These are phyloP conservation scores for Anolis sagrei DNA, from an alignment of 2,113 vertebrate genomes.

Conservation along the genomic window DNA sequence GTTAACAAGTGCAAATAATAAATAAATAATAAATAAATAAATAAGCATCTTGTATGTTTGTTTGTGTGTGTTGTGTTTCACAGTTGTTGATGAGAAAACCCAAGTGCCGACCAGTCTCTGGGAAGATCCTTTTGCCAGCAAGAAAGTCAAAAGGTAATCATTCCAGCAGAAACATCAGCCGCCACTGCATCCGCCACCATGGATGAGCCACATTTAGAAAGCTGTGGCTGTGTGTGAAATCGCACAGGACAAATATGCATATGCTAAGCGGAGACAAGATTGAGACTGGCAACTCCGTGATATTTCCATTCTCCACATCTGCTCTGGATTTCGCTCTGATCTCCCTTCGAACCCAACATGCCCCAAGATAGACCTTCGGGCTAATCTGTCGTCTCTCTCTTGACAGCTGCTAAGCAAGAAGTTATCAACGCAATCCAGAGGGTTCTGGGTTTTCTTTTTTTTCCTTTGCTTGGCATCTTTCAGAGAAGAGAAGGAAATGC, in stretches of 20 bases:
- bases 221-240: neutral
- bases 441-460: slow-evolving; percentile 14
- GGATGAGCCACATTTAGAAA: neutral
- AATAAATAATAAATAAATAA: too few relatives aligned
- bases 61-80: rapidly evolving
- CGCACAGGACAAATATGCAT: slow-evolving; percentile 13
- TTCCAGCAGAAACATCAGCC: neutral
- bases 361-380: slow-evolving; percentile 54
- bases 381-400: slow-evolving; percentile 56
- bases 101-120: neutral
- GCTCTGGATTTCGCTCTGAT: slow-evolving; percentile 38
- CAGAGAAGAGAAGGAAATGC: slow-evolving; percentile 36
- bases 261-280: slow-evolving; percentile 26
- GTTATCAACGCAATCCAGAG: slow-evolving; percentile 67
- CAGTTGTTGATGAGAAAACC: rapidly evolving
- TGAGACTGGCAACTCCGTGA: slow-evolving; percentile 39
- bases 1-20: too few relatives aligned
- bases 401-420: slow-evolving; percentile 55
- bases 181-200: neutral
- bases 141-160: neutral
- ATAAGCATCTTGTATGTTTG: neutral
- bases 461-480: slow-evolving; percentile 37
- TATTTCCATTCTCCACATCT: slow-evolving; percentile 52
- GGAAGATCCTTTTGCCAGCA: neutral
- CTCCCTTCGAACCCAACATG: slow-evolving; percentile 14